Percentiles rank a stretch among this genome's conserved stretches.
Conservation (phyloP, 2,113 vertebrate genomes). For the Dascyllus trimaculatus region DNA sequence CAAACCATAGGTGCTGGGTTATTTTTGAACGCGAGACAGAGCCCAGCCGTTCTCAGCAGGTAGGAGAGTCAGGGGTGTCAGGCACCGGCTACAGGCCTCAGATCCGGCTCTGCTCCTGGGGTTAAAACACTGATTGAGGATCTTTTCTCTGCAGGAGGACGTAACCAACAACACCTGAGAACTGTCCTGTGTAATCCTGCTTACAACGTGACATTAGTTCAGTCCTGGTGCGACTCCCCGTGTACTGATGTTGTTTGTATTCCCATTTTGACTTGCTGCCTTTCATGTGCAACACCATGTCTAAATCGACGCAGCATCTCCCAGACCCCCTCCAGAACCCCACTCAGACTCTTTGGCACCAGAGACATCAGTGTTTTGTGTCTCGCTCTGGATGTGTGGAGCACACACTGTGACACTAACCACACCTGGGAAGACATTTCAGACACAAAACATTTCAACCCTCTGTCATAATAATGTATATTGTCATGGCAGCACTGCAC, state of each 20-base stretch:
- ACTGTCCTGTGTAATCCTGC: constrained; percentile 41
- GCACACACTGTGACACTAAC: constrained; percentile 3
- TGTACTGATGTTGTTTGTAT: constrained; percentile 36
- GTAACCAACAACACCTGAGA: constrained; percentile 56
- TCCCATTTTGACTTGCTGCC: constrained; percentile 31
- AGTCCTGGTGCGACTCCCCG: constrained; percentile 32
- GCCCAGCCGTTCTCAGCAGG: constrained; percentile 58
- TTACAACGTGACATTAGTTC: constrained; percentile 33
- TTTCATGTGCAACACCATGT: constrained; percentile 54
- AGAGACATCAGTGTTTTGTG: constrained; percentile 25
- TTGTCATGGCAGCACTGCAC: not conserved
- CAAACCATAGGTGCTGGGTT: not conserved
- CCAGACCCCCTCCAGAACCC: constrained; percentile 31
- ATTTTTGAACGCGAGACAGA: constrained; percentile 44
- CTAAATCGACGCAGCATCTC: constrained; percentile 54
- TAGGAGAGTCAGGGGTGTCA: constrained; percentile 33
- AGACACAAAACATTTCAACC: constrained; percentile 1
- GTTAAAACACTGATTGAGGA: constrained; percentile 6
- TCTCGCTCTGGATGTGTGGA: not conserved
- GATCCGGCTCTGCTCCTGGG: constrained; percentile 33
- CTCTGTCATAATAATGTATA: not conserved
- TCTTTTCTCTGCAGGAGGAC: constrained; percentile 32
- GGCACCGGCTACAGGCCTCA: constrained; percentile 30
- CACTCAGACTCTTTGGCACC: constrained; percentile 73
- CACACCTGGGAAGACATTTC: not conserved